Percentiles rank a stretch among this genome's conserved stretches.
Evolutionary conservation across 2,888 invertebrate genomes (phyloP).

Genomic region (Chloroclysta siterata): DNA sequence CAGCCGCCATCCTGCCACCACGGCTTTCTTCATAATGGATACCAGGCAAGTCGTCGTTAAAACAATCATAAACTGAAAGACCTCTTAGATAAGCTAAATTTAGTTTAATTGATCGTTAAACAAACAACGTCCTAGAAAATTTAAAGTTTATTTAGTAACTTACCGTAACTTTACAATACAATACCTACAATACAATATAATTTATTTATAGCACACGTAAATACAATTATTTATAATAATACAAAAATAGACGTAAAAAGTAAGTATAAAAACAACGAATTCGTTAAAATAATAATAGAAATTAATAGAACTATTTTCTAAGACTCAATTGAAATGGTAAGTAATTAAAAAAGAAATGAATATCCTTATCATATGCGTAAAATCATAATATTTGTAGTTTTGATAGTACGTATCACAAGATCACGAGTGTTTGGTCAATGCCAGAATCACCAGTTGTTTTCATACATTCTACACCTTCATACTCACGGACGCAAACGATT

Average conservation of each 20-base stretch:
- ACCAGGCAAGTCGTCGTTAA: slow-evolving; percentile 58
- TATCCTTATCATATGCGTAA: background rate
- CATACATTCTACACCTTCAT: background rate
- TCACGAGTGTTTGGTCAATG: background rate
- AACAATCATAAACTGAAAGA: slow-evolving; percentile 36
- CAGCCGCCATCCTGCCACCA: slow-evolving; percentile 49
- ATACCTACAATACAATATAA: too few species aligned
- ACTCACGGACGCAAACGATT: background rate
- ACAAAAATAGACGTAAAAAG: too few species aligned
- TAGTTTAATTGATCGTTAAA: slow-evolving; percentile 27
- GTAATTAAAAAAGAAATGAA: background rate
- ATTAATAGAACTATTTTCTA: background rate
- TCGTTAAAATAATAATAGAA: too few species aligned
- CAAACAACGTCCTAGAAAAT: slow-evolving; percentile 1
- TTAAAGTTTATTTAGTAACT: background rate
- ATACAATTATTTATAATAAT: too few species aligned
- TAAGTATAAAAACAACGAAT: too few species aligned
- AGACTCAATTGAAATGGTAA: background rate
- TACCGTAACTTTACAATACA: too few species aligned
- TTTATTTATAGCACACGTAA: too few species aligned
- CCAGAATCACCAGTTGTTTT: background rate
- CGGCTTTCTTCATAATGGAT: slow-evolving; percentile 66
- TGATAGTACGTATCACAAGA: slow-evolving; percentile 4
- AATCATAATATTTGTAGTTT: slow-evolving; percentile 8
- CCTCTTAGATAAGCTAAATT: slow-evolving; percentile 37